Evolutionary conservation across 2,888 invertebrate species (phyloP), one percentile per base, ranked within the genome.

Genomic region (Cephalotes varians): DNA sequence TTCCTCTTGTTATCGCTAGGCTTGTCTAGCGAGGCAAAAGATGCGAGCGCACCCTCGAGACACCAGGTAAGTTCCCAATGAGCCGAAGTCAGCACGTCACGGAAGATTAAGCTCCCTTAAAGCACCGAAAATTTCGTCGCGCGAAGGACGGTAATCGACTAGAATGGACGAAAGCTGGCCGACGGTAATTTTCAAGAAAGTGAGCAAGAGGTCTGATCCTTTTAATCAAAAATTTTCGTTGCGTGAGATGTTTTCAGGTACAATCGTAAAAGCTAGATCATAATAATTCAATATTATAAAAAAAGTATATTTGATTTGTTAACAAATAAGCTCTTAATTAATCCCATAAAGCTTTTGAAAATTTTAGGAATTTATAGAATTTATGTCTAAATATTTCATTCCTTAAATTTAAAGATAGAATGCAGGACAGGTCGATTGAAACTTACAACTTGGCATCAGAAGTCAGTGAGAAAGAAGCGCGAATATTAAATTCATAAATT

Each of bases 41-140:
- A 88, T 80, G 84, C 82, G 80, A 87, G 80, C 85, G 84, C 82
- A 86, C 88, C 89, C 90, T 85, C 62, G 90, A 89, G 91, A 90
- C 90, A 44, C 86, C 84, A 83, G 82, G 77, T 87, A 88, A 87
- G 81, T 86, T 89, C 84, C 86, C 81, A 73, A 67, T 64, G 84
- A 83, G 86, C 86, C 89, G 84, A 89, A 91, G 91, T 93, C 93
- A 91, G 92, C 91, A 90, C 88, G 90, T 90, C 90, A 88, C 83
- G 88, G 85, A 91, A 92, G 90, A 92, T 92, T 92, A 92, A 92
- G 89, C 87, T 91, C 81, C 44, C 54, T n/a, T 28, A 51, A 80
- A 64, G 76, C 83, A 62, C 31, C 76, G 72, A 28, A n/a, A 67
- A 82, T 73, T 83, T 25, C 34, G 37, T 83, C 40, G 65, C 56